Evolutionary conservation across 2,888 invertebrate genomes (phyloP).

Genomic region (Serripes groenlandicus): DNA sequence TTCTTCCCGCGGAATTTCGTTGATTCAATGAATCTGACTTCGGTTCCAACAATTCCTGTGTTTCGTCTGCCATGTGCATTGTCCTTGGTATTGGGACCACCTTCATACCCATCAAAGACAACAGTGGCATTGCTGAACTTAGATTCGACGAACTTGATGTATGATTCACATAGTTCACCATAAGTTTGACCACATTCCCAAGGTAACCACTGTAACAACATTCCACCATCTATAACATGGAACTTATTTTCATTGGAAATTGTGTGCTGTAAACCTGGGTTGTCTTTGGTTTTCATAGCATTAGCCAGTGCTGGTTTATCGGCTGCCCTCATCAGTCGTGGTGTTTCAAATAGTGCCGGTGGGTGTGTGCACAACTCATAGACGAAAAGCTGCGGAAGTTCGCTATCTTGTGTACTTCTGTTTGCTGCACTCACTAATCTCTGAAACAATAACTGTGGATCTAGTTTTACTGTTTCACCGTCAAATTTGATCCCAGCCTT

Average conservation of each 20-base stretch:
- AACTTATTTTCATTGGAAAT: constrained; percentile 24
- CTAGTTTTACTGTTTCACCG: constrained; percentile 25
- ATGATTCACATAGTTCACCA: constrained; percentile 10
- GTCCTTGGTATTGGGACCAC: constrained; percentile 24
- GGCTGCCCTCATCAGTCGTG: neutral
- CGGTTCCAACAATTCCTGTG: neutral
- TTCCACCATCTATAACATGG: constrained; percentile 61
- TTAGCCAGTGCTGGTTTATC: neutral
- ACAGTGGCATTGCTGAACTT: constrained; percentile 8
- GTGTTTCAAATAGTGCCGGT: constrained; percentile 52
- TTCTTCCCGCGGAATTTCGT: neutral
- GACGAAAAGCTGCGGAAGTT: constrained; percentile 27
- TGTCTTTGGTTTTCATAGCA: neutral
- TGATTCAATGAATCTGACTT: neutral
- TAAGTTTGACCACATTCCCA: constrained; percentile 53
- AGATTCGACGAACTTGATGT: constrained; percentile 4
- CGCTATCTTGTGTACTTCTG: neutral
- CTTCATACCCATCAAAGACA: constrained; percentile 34
- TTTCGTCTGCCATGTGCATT: constrained; percentile 10
- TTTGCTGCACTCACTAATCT: constrained; percentile 23
- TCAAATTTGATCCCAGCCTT: constrained; percentile 1
- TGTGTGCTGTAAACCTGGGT: neutral
- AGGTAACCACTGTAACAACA: constrained; percentile 45
- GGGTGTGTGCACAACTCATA: constrained; percentile 42
- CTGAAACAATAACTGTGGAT: constrained; percentile 31